phyloP scores from a whole-genome alignment of 2,797 vertebrate species.

The Remorina albescens region DNA sequence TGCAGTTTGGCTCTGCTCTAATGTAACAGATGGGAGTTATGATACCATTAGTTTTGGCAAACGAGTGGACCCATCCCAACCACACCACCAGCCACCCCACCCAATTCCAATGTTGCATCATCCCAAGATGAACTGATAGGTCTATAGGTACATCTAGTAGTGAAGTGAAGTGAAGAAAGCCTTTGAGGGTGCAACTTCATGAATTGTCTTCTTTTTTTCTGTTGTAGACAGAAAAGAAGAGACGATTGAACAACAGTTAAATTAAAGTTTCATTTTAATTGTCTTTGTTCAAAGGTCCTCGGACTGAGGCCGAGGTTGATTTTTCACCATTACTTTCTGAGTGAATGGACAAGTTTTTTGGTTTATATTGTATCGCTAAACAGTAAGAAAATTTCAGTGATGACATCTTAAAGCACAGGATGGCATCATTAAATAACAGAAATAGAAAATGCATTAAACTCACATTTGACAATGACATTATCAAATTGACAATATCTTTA shows the following conservation, averaged over 20 bases:
- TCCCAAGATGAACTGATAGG: conserved; percentile 46
- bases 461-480: not conserved
- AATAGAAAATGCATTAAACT: not conserved
- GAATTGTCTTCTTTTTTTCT: conserved; percentile 36
- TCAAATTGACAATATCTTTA: not conserved
- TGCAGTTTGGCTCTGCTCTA: conserved; percentile 54
- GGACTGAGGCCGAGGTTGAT: not conserved
- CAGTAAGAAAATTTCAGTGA: not conserved
- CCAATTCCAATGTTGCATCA: conserved; percentile 27
- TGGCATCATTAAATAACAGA: not conserved
- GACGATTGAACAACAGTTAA: not conserved
- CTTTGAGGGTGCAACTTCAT: conserved; percentile 41
- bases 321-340: not conserved
- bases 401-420: too few species aligned
- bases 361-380: not conserved
- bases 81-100: not conserved
- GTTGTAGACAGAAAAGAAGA: conserved; percentile 34
- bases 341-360: not conserved
- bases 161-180: conserved; percentile 63
- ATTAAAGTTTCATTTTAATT: not conserved
- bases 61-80: conserved; percentile 35
- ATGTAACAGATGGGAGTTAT: conserved; percentile 66
- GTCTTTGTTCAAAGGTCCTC: not conserved
- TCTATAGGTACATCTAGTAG: conserved; percentile 45
- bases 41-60: conserved; percentile 67